Percentiles rank a stretch among this genome's conserved stretches.
These are phyloP conservation scores for Pollenia labialis DNA, from an alignment of 2,888 invertebrate genomes.

Conservation along the genomic window DNA sequence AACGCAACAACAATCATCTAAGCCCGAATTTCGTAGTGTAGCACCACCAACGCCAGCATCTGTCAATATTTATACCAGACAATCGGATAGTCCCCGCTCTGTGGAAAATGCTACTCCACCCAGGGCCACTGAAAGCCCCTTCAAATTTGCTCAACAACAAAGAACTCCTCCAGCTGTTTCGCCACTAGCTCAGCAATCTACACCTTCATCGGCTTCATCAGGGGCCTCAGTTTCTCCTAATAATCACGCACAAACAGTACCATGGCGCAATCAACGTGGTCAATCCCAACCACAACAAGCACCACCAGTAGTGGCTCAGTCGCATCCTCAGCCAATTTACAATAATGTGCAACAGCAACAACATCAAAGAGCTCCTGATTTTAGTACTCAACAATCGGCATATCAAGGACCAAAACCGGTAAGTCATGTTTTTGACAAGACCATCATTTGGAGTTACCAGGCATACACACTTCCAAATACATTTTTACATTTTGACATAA, in stretches of 20 bases:
- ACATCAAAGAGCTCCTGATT: conserved; percentile 79
- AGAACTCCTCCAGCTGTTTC: conserved; percentile 71
- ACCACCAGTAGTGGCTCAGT: conserved; percentile 76
- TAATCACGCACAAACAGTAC: conserved; percentile 77
- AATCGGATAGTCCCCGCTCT: conserved; percentile 79
- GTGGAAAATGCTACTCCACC: conserved; percentile 65
- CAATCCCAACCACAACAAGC: conserved; percentile 72
- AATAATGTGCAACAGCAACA: conserved; percentile 80
- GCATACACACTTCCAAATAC: too few relatives aligned
- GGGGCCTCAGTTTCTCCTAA: conserved; percentile 74
- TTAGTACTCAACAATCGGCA: conserved; percentile 71
- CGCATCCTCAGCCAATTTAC: conserved; percentile 78
- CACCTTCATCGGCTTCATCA: conserved; percentile 75
- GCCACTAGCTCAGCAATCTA: conserved; percentile 75
- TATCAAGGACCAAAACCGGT: conserved; percentile 80
- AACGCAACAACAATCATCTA: conserved; percentile 73
- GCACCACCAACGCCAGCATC: conserved; percentile 79
- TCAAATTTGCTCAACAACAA: conserved; percentile 74
- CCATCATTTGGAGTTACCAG: too few relatives aligned
- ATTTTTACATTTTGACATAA: too few relatives aligned
- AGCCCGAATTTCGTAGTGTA: conserved; percentile 81
- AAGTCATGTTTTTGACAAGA: conserved; percentile 65
- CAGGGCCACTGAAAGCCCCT: conserved; percentile 75
- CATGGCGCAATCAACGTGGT: conserved; percentile 82
- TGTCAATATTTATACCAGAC: conserved; percentile 79